Conservation (phyloP, 2,888 invertebrate genomes). For the Herminia tarsipennalis region DNA sequence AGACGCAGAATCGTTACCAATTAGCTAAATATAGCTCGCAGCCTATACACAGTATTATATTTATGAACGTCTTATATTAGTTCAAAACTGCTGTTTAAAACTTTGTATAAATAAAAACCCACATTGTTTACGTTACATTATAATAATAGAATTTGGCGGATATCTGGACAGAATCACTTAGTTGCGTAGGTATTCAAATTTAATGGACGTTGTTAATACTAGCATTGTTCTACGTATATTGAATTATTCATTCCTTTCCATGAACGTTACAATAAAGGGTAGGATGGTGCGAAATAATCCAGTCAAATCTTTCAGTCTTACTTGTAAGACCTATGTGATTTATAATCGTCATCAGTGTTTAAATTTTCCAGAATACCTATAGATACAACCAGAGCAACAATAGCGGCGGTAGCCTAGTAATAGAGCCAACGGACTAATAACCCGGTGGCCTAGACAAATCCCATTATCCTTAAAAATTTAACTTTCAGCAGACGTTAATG, state of each 20-base stretch:
- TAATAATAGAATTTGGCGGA: constrained; percentile 58
- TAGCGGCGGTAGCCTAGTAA: too few relatives aligned
- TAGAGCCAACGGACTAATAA: too few relatives aligned
- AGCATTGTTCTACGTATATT: constrained; percentile 36
- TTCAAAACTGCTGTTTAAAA: constrained; percentile 47
- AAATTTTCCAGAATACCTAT: too few relatives aligned
- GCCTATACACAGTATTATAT: constrained; percentile 32
- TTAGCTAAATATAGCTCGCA: constrained; percentile 28
- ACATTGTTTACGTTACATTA: constrained; percentile 53
- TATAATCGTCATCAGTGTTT: too few relatives aligned
- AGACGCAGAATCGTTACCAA: constrained; percentile 16
- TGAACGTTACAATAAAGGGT: background rate
- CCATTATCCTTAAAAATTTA: too few relatives aligned
- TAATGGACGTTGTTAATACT: constrained; percentile 46
- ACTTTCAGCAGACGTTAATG: too few relatives aligned
- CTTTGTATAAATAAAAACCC: constrained; percentile 53
- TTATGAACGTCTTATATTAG: constrained; percentile 43
- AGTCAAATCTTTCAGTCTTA: too few relatives aligned
- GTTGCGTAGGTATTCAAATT: constrained; percentile 48
- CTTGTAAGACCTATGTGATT: too few relatives aligned
- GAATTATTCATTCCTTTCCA: constrained; percentile 15
- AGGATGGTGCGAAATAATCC: background rate
- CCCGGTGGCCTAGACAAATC: too few relatives aligned
- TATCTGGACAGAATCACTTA: constrained; percentile 59
- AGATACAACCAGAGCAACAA: too few relatives aligned